Evolutionary conservation across 2,888 invertebrate genomes (phyloP).

Genomic region (Cheilosia variabilis): DNA sequence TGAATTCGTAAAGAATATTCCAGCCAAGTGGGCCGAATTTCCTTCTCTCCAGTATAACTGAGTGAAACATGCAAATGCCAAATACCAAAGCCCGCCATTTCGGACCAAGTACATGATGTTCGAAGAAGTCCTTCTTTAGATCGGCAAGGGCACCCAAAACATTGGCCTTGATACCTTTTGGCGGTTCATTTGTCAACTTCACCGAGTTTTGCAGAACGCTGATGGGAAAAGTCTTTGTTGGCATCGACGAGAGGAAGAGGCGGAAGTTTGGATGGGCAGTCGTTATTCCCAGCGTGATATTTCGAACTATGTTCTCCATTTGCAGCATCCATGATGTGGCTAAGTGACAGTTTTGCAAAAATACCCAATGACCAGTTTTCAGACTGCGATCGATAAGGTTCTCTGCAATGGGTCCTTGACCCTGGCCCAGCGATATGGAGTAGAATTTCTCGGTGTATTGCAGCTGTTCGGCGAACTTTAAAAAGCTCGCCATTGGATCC

Average conservation of each 20-base stretch:
- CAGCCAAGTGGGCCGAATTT: constrained; percentile 96
- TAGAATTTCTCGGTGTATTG: constrained; percentile 88
- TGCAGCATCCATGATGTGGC: constrained; percentile 96
- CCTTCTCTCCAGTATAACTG: constrained; percentile 94
- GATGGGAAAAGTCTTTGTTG: constrained; percentile 93
- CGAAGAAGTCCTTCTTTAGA: constrained; percentile 91
- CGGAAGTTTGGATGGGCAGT: constrained; percentile 90
- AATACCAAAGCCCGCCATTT: constrained; percentile 91
- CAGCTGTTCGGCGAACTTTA: constrained; percentile 91
- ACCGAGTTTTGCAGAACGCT: constrained; percentile 96
- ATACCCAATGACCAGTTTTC: constrained; percentile 93
- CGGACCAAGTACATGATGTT: constrained; percentile 88
- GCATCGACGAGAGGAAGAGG: constrained; percentile 95
- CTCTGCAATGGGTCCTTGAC: constrained; percentile 95
- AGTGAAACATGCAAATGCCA: constrained; percentile 96
- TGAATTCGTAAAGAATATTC: constrained; percentile 97
- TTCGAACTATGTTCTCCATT: constrained; percentile 91
- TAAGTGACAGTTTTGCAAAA: constrained; percentile 96
- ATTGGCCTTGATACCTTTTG: constrained; percentile 95
- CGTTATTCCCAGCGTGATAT: constrained; percentile 87
- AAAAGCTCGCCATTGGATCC: constrained; percentile 93
- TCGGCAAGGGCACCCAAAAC: constrained; percentile 92
- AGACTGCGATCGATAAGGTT: constrained; percentile 89
- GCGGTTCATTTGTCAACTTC: constrained; percentile 97
- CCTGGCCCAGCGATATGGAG: constrained; percentile 94